Conservation (phyloP, 2,113 vertebrate genomes). For the Mustela nigripes region DNA sequence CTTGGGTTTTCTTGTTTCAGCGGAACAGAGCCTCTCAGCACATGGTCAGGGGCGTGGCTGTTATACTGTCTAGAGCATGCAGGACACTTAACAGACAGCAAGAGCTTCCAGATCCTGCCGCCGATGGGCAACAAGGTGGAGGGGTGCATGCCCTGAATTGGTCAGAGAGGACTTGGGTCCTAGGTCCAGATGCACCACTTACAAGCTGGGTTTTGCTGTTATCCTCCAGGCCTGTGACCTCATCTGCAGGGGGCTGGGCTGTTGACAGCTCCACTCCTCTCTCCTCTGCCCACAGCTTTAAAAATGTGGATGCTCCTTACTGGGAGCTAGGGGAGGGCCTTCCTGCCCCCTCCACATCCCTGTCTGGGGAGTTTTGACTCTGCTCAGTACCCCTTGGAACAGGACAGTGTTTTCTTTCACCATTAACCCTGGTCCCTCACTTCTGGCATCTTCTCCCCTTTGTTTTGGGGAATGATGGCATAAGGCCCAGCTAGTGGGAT, state of each 20-base stretch:
- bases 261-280: neutral
- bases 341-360: neutral
- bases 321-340: neutral
- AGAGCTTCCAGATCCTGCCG: neutral
- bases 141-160: neutral
- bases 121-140: fast-evolving
- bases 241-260: neutral
- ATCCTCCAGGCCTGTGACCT: neutral
- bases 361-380: neutral
- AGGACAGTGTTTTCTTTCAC: neutral
- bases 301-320: neutral
- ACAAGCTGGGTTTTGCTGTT: neutral
- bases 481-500: neutral
- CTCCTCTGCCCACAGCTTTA: neutral
- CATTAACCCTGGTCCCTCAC: neutral
- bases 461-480: constrained; percentile 49
- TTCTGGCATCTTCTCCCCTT: constrained; percentile 25
- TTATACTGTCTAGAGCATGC: neutral
- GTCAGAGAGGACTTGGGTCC: neutral
- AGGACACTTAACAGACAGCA: neutral
- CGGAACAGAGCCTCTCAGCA: neutral
- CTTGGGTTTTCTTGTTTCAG: neutral
- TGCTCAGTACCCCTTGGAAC: neutral
- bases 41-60: neutral
- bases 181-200: neutral